Evolutionary conservation across 2,797 vertebrate species (phyloP).

Genomic region (Monodelphis domestica): DNA sequence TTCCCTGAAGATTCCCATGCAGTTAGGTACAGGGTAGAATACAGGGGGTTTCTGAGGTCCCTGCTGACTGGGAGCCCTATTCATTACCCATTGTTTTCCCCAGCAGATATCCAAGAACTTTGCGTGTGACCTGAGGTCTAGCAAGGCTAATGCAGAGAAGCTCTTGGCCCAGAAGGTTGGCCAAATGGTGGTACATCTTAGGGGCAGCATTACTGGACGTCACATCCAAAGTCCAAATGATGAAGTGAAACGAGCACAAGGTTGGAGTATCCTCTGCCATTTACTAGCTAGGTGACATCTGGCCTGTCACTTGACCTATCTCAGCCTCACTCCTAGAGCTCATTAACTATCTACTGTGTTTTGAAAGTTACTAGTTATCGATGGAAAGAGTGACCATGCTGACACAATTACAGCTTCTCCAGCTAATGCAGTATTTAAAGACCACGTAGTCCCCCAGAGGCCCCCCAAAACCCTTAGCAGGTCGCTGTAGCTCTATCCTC

Average conservation of each 20-base stretch:
- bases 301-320: background rate
- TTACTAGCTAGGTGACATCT: background rate
- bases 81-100: background rate
- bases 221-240: no score
- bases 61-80: background rate
- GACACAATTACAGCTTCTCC: background rate
- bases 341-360: background rate
- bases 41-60: background rate
- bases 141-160: no score
- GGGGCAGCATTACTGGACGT: no score
- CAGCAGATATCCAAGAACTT: background rate
- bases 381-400: background rate
- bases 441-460: background rate
- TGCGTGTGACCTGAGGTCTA: background rate
- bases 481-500: no score
- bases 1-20: no score
- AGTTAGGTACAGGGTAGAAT: background rate
- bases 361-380: background rate
- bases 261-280: no score
- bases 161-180: background rate
- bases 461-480: no score
- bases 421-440: background rate
- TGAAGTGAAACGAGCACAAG: no score
- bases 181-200: no score
- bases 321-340: background rate